Base-by-base conservation (phyloP, 2,797 vertebrate genomes). In the Hylomyscus alleni region DNA sequence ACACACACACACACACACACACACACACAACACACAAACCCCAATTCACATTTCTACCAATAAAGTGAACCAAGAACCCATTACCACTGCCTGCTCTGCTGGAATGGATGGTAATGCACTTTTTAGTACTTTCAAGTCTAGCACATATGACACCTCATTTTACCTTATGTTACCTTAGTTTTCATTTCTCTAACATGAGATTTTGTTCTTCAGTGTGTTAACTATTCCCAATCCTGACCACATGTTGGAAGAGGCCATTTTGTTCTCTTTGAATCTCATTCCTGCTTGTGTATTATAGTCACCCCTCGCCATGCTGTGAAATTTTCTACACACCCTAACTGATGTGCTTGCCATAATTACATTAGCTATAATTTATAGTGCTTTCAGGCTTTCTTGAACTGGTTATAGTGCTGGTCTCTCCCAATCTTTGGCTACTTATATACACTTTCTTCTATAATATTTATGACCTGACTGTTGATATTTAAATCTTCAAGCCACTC, bases 361-460 rank as follows among this genome's bases (percentile, higher is more conserved):
- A 44, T 77, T 12, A 94, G 50, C 22, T 93, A 26, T n/a, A 69
- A 37, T 76, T 62, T 60, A 81, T 11, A 90, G 52, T 87, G 14
- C 17, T 78, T 31, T 78, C 34, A 47, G 78, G 4, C 8, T 88
- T 84, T 50, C 73, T 37, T 60, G 72, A 92, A 4, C 24, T 96
- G 31, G 31, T 69, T 95, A 40, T 83, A 50, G 80, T 72, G 0
- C 44, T 93, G 17, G 4, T 91, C 34, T 91, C 52, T 73, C 52
- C 50, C 82, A 67, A 50, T 82, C 56, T 13, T 93, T 82, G 37
- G 20, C 40, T 92, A 34, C 24, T 84, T 65, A 81, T 89, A 73
- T 95, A 81, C 24, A 62, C 80, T 96, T 82, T 90, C 88, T 93
- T 93, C 76, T 87, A 78, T 31, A 89, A 54, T n/a, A 67, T 83